These are phyloP conservation scores for Drosophila dunni DNA, from an alignment of 1,140 invertebrate genomes.

Conservation along the genomic window DNA sequence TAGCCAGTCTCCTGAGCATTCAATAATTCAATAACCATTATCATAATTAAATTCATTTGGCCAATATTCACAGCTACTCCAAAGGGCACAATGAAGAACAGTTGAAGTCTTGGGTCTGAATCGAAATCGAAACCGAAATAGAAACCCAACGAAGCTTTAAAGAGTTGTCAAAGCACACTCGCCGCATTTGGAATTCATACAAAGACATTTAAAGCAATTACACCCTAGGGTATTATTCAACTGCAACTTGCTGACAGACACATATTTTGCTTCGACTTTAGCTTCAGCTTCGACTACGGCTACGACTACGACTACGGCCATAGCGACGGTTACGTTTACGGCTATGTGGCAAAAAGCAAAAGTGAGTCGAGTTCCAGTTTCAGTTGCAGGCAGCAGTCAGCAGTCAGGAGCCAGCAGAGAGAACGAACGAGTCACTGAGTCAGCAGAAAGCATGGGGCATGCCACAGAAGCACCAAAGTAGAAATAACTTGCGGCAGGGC, in stretches of 20 bases:
- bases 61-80: slow-evolving; percentile 13
- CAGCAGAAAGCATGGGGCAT: slow-evolving; percentile 61
- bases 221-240: slow-evolving; percentile 78
- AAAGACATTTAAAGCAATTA: slow-evolving; percentile 83
- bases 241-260: slow-evolving; percentile 79
- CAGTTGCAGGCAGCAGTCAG: slow-evolving; percentile 21
- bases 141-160: slow-evolving; percentile 44
- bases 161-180: slow-evolving; percentile 48
- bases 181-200: slow-evolving; percentile 67
- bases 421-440: slow-evolving; percentile 49
- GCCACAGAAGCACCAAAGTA: slow-evolving; percentile 76
- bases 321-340: slow-evolving; percentile 7
- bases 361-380: slow-evolving; percentile 55
- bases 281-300: slow-evolving; percentile 11
- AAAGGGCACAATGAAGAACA: neutral
- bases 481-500: slow-evolving; percentile 68
- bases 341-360: slow-evolving; percentile 59
- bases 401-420: slow-evolving; percentile 2
- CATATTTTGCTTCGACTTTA: slow-evolving; percentile 48
- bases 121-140: neutral
- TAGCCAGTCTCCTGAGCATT: neutral
- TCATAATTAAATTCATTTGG: slow-evolving; percentile 21
- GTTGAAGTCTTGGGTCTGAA: neutral
- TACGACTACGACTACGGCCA: slow-evolving; percentile 10
- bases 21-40: slow-evolving; percentile 15